Evolutionary conservation across 1,140 invertebrate genomes (phyloP).

Genomic region (Protaetia brevitarsis): DNA sequence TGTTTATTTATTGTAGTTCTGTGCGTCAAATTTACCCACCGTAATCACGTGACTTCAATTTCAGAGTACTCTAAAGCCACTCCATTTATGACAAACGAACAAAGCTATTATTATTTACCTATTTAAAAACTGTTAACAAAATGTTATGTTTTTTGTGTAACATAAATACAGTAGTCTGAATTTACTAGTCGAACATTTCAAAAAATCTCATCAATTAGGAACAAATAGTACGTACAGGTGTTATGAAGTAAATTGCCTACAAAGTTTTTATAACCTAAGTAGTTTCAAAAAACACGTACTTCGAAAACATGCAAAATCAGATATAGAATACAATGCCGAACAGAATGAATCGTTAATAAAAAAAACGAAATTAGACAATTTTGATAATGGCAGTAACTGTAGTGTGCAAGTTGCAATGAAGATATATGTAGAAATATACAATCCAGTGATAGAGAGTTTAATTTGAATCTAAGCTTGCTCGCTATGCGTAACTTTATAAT

Average conservation of each 20-base stretch:
- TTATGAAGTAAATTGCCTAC: not conserved
- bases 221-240: not conserved
- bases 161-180: not conserved
- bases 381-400: not conserved
- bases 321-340: not conserved
- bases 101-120: too few relatives aligned
- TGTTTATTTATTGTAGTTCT: too few relatives aligned
- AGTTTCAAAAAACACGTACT: conserved; percentile 21
- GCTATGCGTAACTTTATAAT: not conserved
- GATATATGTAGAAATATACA: not conserved
- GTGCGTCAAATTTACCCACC: too few relatives aligned
- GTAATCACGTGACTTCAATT: too few relatives aligned
- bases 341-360: not conserved
- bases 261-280: conserved; percentile 22
- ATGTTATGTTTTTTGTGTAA: conserved; percentile 20
- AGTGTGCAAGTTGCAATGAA: not conserved
- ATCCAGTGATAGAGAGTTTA: not conserved
- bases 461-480: not conserved
- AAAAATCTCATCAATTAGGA: conserved; percentile 9
- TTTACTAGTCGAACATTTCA: not conserved
- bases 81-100: too few relatives aligned
- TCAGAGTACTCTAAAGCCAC: too few relatives aligned
- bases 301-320: conserved; percentile 1
- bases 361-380: not conserved
- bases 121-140: too few relatives aligned